Conservation (phyloP, 2,797 vertebrate genomes). For the Notamacropus eugenii region DNA sequence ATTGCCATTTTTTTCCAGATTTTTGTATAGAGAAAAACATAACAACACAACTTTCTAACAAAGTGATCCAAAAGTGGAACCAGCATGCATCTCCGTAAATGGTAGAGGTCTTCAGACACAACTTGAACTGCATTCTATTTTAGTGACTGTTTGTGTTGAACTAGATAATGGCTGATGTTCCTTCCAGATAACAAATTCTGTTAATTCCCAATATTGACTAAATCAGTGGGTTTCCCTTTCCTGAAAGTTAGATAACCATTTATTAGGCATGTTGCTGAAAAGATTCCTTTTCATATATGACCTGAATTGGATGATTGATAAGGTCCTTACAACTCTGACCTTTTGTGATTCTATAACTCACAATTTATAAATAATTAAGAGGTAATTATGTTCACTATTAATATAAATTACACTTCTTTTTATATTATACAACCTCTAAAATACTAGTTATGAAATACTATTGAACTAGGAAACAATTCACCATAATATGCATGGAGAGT, state of each 20-base stretch:
- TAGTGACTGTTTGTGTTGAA: background rate
- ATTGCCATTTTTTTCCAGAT: too few relatives aligned
- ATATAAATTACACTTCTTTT: background rate
- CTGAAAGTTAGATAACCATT: background rate
- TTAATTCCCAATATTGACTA: background rate
- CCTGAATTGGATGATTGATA: background rate
- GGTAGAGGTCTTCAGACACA: background rate
- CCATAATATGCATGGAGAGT: background rate
- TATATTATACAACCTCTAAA: background rate
- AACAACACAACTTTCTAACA: too few relatives aligned
- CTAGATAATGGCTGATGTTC: background rate
- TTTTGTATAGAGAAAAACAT: too few relatives aligned
- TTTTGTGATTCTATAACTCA: background rate
- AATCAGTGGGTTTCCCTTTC: too few relatives aligned
- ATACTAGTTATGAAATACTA: background rate
- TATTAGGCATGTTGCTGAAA: background rate
- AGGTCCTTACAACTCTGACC: background rate
- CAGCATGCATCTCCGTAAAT: background rate
- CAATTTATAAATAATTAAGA: background rate
- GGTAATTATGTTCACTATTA: background rate
- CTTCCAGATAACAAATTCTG: background rate
- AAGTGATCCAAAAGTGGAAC: background rate
- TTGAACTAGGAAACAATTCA: background rate
- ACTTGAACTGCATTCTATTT: background rate
- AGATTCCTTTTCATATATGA: background rate